Percentiles rank a stretch among this genome's conserved stretches.
Evolutionary conservation across 2,797 vertebrate species (phyloP).

Genomic region (Enteromius thamalakanensis): DNA sequence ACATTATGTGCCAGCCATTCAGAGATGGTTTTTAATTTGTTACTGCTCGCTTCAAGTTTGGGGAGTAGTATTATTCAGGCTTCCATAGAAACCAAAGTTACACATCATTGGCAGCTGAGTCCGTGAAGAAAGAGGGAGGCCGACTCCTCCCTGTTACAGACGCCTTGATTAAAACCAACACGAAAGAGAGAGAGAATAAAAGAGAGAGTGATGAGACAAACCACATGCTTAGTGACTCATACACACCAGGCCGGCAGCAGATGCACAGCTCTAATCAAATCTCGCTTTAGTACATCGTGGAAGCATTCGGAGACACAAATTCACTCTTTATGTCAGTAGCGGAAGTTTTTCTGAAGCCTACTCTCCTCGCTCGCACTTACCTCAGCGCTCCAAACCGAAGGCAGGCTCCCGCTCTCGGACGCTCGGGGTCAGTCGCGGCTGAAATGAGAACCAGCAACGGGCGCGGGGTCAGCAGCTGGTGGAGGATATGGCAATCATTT

Average conservation of each 20-base stretch:
- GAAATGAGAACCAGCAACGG: slow-evolving; percentile 96
- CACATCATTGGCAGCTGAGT: slow-evolving; percentile 52
- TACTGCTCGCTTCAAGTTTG: slow-evolving; percentile 34
- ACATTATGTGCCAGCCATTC: slow-evolving; percentile 21
- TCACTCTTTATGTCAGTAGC: slow-evolving; percentile 28
- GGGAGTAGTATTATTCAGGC: slow-evolving; percentile 53
- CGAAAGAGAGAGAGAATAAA: slow-evolving; percentile 17
- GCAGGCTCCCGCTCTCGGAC: background rate
- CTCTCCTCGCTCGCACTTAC: slow-evolving; percentile 27
- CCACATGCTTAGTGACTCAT: slow-evolving; percentile 51
- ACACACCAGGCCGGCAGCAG: slow-evolving; percentile 52
- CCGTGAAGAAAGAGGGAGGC: slow-evolving; percentile 43
- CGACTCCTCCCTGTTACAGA: slow-evolving; percentile 41
- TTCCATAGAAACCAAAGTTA: slow-evolving; percentile 56
- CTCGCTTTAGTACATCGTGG: slow-evolving; percentile 13
- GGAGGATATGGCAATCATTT: slow-evolving; percentile 99
- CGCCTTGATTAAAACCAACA: slow-evolving; percentile 58
- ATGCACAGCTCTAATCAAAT: slow-evolving; percentile 53
- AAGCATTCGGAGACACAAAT: slow-evolving; percentile 30
- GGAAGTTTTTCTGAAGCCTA: background rate
- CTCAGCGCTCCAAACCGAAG: slow-evolving; percentile 2
- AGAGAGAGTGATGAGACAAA: slow-evolving; percentile 48
- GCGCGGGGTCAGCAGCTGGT: slow-evolving; percentile 99
- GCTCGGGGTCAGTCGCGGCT: slow-evolving; percentile 61
- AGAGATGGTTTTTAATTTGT: slow-evolving; percentile 46